phyloP scores from a whole-genome alignment of 2,888 invertebrate genomes.

The Euclidia mi region DNA sequence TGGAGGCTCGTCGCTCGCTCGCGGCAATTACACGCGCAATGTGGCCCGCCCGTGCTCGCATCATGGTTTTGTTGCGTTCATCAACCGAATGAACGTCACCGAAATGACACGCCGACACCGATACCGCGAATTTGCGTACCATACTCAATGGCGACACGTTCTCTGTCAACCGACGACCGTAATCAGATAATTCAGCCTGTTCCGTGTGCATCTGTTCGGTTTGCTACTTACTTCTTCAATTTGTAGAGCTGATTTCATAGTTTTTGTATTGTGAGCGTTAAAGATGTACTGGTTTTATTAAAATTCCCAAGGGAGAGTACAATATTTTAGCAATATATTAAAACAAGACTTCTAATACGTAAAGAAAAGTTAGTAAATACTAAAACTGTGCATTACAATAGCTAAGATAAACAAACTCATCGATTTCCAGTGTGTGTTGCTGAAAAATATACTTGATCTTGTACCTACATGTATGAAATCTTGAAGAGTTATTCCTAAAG shows the following conservation, averaged over 20 bases:
- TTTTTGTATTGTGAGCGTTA: too few relatives aligned
- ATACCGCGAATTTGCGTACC: conserved; percentile 45
- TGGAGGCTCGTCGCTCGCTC: conserved; percentile 79
- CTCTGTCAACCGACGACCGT: conserved; percentile 39
- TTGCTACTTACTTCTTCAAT: not conserved
- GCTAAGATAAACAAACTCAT: too few relatives aligned
- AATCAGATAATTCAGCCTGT: conserved; percentile 27
- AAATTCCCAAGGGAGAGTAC: too few relatives aligned
- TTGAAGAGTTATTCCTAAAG: too few relatives aligned
- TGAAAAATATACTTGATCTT: too few relatives aligned
- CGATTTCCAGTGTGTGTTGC: too few relatives aligned
- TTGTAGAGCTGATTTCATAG: not conserved
- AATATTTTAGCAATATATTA: too few relatives aligned
- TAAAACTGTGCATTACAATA: too few relatives aligned
- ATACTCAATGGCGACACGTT: conserved; percentile 43
- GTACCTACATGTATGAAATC: too few relatives aligned
- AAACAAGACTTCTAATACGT: too few relatives aligned
- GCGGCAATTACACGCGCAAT: conserved; percentile 88
- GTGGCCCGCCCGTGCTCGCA: conserved; percentile 68
- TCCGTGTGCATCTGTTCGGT: conserved; percentile 7
- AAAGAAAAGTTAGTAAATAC: too few relatives aligned
- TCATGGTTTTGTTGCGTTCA: conserved; percentile 76
- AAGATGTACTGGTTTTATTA: too few relatives aligned
- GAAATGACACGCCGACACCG: conserved; percentile 54
- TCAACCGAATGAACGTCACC: conserved; percentile 60